Conservation (phyloP, 2,888 invertebrate species). For the Charanyca ferruginea region DNA sequence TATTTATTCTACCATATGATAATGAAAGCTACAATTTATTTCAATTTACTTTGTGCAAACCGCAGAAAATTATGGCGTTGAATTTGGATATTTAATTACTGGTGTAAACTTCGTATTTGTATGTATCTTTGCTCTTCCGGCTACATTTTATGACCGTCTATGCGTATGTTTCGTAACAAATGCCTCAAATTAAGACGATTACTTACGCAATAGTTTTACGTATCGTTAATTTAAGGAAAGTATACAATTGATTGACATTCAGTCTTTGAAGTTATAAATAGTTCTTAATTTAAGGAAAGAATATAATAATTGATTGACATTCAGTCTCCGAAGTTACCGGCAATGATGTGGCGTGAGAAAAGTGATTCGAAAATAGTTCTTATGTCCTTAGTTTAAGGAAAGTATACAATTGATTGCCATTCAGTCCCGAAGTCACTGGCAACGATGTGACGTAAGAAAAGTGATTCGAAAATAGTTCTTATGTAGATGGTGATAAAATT, state of each 20-base stretch:
- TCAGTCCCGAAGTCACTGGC: constrained; percentile 11
- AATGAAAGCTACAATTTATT: constrained; percentile 72
- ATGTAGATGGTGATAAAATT: constrained; percentile 60
- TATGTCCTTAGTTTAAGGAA: too few species aligned
- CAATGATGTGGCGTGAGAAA: constrained; percentile 9
- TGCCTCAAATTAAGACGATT: constrained; percentile 38
- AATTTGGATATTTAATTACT: constrained; percentile 71
- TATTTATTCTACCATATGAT: constrained; percentile 62
- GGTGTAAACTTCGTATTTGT: constrained; percentile 61
- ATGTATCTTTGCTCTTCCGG: constrained; percentile 59
- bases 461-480: constrained; percentile 61
- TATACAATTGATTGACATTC: too few species aligned
- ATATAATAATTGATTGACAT: constrained; percentile 35
- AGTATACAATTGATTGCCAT: too few species aligned
- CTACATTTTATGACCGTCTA: constrained; percentile 31
- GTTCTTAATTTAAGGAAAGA: too few species aligned
- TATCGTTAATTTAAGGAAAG: constrained; percentile 29
- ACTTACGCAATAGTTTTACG: constrained; percentile 22
- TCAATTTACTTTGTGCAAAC: constrained; percentile 72
- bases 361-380: constrained; percentile 59
- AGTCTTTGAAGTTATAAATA: too few species aligned
- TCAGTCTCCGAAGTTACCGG: constrained; percentile 11
- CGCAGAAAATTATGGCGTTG: constrained; percentile 71
- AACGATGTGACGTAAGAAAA: constrained; percentile 9
- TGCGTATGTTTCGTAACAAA: constrained; percentile 32